phyloP scores from a whole-genome alignment of 1,140 invertebrate species.

The Nomia melanderi region DNA sequence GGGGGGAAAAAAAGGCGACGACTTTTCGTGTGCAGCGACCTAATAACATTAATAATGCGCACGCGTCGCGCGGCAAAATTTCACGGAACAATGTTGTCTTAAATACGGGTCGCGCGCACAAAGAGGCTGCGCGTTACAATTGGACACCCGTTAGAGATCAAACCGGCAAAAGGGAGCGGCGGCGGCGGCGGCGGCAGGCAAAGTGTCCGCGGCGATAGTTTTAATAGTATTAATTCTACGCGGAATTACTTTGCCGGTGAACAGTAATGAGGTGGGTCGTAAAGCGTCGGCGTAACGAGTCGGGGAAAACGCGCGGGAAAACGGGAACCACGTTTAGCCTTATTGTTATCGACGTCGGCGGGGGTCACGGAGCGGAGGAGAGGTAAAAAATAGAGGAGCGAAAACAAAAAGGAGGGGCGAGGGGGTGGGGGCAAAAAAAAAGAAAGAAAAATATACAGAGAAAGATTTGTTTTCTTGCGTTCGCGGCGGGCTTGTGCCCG shows the following conservation, averaged over 20 bases:
- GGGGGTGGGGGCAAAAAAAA: too few species aligned
- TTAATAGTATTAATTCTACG: constrained; percentile 33
- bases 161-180: constrained; percentile 3
- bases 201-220: constrained; percentile 38
- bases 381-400: too few species aligned
- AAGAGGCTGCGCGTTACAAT: constrained; percentile 1
- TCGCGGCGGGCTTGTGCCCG: background rate
- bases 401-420: background rate
- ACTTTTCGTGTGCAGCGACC: background rate
- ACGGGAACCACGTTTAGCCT: background rate
- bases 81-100: background rate
- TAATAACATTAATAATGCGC: background rate
- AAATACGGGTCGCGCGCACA: background rate
- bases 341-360: constrained; percentile 24
- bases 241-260: constrained; percentile 25
- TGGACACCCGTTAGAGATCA: constrained; percentile 17
- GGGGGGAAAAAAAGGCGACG: background rate
- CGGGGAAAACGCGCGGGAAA: background rate
- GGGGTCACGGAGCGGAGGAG: too few species aligned
- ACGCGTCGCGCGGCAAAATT: background rate
- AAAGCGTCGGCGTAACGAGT: constrained; percentile 35
- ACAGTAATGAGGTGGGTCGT: constrained; percentile 31
- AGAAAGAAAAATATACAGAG: too few species aligned
- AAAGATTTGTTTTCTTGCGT: constrained; percentile 12
- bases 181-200: background rate